Evolutionary conservation across 2,113 vertebrate genomes (phyloP).

Genomic region (Aramus guarauna): DNA sequence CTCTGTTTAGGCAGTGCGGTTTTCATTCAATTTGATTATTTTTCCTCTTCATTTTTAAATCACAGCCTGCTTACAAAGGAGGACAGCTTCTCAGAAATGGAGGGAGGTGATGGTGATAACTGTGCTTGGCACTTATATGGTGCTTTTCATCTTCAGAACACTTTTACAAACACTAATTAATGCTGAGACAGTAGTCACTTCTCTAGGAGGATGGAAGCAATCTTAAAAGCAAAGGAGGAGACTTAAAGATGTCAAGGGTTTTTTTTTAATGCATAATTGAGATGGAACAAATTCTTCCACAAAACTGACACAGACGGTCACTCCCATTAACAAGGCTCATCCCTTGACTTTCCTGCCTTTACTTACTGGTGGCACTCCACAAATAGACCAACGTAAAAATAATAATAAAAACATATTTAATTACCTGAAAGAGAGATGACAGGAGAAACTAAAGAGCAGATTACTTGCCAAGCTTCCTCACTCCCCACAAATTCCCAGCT

Average conservation of each 20-base stretch:
- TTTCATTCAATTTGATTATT: constrained; percentile 55
- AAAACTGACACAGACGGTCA: not conserved
- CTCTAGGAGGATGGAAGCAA: constrained; percentile 10
- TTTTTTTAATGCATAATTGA: constrained; percentile 1
- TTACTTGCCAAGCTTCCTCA: not conserved
- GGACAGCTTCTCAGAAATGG: not conserved
- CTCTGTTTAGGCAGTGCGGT: not conserved
- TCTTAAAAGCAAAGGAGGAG: constrained; percentile 33
- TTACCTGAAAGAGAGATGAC: not conserved
- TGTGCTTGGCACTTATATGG: not conserved
- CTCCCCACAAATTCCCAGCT: not conserved
- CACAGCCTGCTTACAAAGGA: constrained; percentile 27
- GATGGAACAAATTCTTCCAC: not conserved
- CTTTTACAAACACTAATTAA: constrained; percentile 60
- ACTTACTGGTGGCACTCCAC: not conserved
- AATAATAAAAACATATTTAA: not conserved
- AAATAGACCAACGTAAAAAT: not conserved
- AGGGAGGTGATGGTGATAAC: constrained; percentile 16
- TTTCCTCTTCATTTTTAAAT: constrained; percentile 37
- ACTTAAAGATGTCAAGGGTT: not conserved
- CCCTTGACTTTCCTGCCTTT: not conserved
- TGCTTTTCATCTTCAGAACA: constrained; percentile 57
- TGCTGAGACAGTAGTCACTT: constrained; percentile 43
- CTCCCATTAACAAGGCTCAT: not conserved
- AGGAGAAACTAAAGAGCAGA: not conserved